Base-by-base conservation (phyloP, 2,797 vertebrate species). In the Acridotheres tristis region DNA sequence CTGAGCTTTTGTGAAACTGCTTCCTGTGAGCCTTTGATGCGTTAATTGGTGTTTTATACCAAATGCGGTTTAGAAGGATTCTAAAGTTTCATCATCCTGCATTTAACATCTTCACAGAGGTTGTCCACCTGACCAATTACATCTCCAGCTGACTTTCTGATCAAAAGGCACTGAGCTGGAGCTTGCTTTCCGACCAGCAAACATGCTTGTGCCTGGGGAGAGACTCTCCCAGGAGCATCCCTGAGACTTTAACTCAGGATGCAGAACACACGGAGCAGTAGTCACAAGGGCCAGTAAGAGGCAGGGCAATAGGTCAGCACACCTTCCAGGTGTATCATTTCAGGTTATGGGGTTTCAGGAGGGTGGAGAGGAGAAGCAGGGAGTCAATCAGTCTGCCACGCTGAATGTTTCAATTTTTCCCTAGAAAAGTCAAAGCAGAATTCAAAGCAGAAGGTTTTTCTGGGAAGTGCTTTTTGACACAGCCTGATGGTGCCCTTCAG, bases 201-300 rank as follows among this genome's bases (percentile, higher is more conserved):
- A 40, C 16, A 21, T 27, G 13, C 6, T 67, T 29, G 10, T 12
- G 36, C 13, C 10, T 20, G 6, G 2, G 15, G 3, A 29, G 18
- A 55, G 9, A 17, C 9, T 51, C 5, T 80, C 21, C 40, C 20
- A 34, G 66, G 42, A 43, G 2, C 19, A n/a, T 13, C 27, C 27
- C 45, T 50, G 57, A 23, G 21, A 8, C 11, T 32, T 71, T 26
- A 61, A 34, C 13, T 74, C 34, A 21, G 0, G 1, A 9, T 53
- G 29, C 42, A 32, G 20, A 48, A 5, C 13, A 18, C 1, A 4
- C 2, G 3, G 30, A 53, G 4, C 5, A 22, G 21, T 9, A 32
- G 21, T 27, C 0, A 0, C 8, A 40, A 17, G 13, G 5, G 13
- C 22, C 57, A 40, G 23, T 30, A 71, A 43, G 1, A 80, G 32